These are phyloP conservation scores for Cheirogaleus medius DNA, from an alignment of 2,113 vertebrate species.

Conservation along the genomic window DNA sequence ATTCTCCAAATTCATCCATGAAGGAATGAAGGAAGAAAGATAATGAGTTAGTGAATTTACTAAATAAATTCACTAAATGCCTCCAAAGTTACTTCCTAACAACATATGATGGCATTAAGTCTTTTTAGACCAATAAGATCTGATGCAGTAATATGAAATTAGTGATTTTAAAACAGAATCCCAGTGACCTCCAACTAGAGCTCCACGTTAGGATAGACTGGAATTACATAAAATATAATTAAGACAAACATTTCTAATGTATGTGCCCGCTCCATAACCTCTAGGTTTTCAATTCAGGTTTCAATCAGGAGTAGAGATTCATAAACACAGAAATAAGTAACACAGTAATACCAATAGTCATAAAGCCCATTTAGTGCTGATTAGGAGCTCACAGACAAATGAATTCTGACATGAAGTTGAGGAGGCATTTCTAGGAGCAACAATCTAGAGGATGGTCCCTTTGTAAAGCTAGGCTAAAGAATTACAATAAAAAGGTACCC, in stretches of 20 bases:
- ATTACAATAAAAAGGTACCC: not conserved
- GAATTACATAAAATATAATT: not conserved
- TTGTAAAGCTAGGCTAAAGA: not conserved
- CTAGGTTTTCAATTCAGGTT: not conserved
- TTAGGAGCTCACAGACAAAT: not conserved
- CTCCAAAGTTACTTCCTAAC: constrained; percentile 30
- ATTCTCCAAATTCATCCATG: not conserved
- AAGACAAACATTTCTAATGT: constrained; percentile 1
- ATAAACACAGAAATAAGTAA: not conserved
- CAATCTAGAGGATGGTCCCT: not conserved
- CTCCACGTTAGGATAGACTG: not conserved
- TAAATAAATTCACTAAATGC: constrained; percentile 4
- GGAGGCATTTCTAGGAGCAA: not conserved
- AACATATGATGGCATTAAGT: not conserved
- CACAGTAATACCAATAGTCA: not conserved
- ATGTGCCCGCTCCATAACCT: not conserved
- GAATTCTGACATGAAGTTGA: not conserved
- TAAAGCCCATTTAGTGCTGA: not conserved
- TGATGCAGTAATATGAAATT: constrained; percentile 27
- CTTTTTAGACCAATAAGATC: not conserved
- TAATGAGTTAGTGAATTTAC: not conserved
- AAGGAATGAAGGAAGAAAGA: not conserved
- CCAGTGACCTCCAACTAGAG: not conserved
- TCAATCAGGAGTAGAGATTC: not conserved
- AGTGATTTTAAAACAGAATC: constrained; percentile 47